A percentile compares a stretch with the other conserved stretches of the same genome.
Evolutionary conservation across 1,140 invertebrate species (phyloP).

Genomic region (Drosophila kanapiae): DNA sequence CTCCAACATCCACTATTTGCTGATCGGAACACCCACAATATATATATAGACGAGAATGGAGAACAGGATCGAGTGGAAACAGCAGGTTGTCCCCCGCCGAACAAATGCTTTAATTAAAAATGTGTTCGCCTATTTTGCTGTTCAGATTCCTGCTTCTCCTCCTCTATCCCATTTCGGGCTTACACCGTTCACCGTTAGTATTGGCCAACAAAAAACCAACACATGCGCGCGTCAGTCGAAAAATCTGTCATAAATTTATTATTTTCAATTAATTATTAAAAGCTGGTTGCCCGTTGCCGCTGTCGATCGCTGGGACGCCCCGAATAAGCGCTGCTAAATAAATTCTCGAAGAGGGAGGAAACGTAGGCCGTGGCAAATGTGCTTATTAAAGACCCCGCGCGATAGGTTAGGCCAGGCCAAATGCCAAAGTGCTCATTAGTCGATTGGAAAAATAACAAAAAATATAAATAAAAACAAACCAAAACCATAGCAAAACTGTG

Average conservation of each 20-base stretch:
- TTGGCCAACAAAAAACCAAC: slow-evolving; percentile 57
- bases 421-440: slow-evolving; percentile 80
- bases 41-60: background rate
- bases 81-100: slow-evolving; percentile 45
- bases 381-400: slow-evolving; percentile 60
- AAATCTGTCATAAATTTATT: slow-evolving; percentile 83
- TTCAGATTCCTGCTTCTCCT: slow-evolving; percentile 10
- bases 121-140: slow-evolving; percentile 72
- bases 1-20: slow-evolving; percentile 15
- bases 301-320: slow-evolving; percentile 49
- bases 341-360: slow-evolving; percentile 53
- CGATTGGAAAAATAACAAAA: slow-evolving; percentile 25
- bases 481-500: slow-evolving; percentile 40
- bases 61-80: slow-evolving; percentile 35
- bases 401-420: slow-evolving; percentile 58
- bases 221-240: slow-evolving; percentile 62
- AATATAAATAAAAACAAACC: background rate
- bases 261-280: slow-evolving; percentile 80
- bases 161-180: slow-evolving; percentile 30
- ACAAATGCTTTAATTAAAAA: slow-evolving; percentile 82
- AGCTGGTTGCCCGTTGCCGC: slow-evolving; percentile 22
- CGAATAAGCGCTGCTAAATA: slow-evolving; percentile 74
- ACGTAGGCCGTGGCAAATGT: slow-evolving; percentile 32
- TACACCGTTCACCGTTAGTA: slow-evolving; percentile 76
- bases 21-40: slow-evolving; percentile 63